A percentile compares a stretch with the other conserved stretches of the same genome.
Conservation (phyloP, 2,888 invertebrate genomes). For the Opisthograptis luteolata region DNA sequence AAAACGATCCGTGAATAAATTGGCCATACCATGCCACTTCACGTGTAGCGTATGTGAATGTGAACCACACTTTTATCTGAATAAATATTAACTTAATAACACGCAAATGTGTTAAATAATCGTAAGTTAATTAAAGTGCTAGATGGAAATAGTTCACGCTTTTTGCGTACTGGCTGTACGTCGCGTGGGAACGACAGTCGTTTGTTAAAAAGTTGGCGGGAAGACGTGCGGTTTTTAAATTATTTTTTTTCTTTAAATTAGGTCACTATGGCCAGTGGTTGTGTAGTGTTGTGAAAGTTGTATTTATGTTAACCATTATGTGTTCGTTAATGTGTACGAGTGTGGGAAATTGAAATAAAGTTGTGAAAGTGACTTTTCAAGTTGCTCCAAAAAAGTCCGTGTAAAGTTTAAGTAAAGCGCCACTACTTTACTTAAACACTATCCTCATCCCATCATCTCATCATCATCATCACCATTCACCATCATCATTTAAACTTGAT, state of each 20-base stretch:
- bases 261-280: slow-evolving; percentile 49
- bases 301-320: slow-evolving; percentile 74
- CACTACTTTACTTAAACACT: too few species aligned
- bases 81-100: slow-evolving; percentile 25
- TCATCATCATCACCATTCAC: too few species aligned
- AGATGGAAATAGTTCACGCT: slow-evolving; percentile 20
- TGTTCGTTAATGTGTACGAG: too few species aligned
- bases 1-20: slow-evolving; percentile 43
- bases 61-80: slow-evolving; percentile 16
- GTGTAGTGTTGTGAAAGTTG: slow-evolving; percentile 70
- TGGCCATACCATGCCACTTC: slow-evolving; percentile 34
- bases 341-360: too few species aligned
- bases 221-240: slow-evolving; percentile 50
- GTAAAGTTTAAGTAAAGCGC: too few species aligned
- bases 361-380: too few species aligned
- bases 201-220: slow-evolving; percentile 64
- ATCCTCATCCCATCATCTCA: too few species aligned
- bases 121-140: slow-evolving; percentile 23
- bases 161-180: slow-evolving; percentile 27
- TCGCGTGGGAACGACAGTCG: slow-evolving; percentile 58
- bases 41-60: too few species aligned
- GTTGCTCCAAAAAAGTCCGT: too few species aligned
- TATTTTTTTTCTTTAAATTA: slow-evolving; percentile 40
- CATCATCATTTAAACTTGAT: too few species aligned
- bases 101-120: slow-evolving; percentile 12